Conservation (phyloP, 2,888 invertebrate species). For the Leptinotarsa haldemani region DNA sequence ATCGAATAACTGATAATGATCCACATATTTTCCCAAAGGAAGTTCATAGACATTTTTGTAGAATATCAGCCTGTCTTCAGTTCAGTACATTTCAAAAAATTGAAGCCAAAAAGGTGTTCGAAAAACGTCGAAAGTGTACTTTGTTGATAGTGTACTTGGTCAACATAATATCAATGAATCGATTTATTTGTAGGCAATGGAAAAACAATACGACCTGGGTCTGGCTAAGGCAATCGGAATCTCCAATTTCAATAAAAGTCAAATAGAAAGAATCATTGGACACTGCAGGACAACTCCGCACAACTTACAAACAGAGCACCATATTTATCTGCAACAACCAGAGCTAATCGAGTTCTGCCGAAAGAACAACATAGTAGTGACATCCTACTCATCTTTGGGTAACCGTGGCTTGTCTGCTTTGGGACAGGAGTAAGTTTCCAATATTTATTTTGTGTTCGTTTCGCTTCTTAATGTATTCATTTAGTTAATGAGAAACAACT, state of each 20-base stretch:
- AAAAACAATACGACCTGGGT: slow-evolving; percentile 73
- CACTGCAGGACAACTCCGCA: slow-evolving; percentile 75
- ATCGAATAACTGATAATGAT: too few relatives aligned
- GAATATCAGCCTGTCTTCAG: too few relatives aligned
- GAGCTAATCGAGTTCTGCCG: slow-evolving; percentile 73
- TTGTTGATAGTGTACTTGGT: not conserved
- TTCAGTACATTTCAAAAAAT: too few relatives aligned
- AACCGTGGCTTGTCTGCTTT: slow-evolving; percentile 70
- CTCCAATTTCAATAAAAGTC: slow-evolving; percentile 81
- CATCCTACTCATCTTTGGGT: slow-evolving; percentile 79
- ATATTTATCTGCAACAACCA: slow-evolving; percentile 81
- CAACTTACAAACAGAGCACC: slow-evolving; percentile 80
- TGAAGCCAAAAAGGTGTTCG: too few relatives aligned
- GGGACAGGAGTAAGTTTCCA: not conserved
- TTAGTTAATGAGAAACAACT: not conserved
- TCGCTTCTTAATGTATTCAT: not conserved
- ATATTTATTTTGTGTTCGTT: not conserved
- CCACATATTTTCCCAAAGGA: too few relatives aligned
- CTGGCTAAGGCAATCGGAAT: slow-evolving; percentile 77
- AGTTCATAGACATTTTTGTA: too few relatives aligned
- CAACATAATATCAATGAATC: not conserved
- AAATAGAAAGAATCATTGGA: slow-evolving; percentile 74
- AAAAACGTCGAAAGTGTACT: too few relatives aligned
- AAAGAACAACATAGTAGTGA: slow-evolving; percentile 73
- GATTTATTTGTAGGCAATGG: slow-evolving; percentile 72